Percentiles rank a stretch among this genome's conserved stretches.
These are phyloP conservation scores for Eumerus sabulonum DNA, from an alignment of 2,888 invertebrate species.

Conservation along the genomic window DNA sequence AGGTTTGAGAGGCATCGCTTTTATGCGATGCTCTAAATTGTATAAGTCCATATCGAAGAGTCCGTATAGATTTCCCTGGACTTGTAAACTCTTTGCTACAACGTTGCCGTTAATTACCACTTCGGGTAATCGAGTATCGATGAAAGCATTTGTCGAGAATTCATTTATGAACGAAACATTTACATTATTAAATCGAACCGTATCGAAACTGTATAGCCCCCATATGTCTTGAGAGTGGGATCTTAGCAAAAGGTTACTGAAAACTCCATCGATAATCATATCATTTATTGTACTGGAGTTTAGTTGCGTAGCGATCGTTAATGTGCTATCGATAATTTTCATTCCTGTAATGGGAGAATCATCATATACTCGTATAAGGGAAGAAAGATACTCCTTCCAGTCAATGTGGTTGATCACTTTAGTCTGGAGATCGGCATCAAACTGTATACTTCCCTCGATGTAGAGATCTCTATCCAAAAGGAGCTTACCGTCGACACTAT, in stretches of 20 bases:
- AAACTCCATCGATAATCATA: conserved; percentile 69
- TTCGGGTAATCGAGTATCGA: conserved; percentile 70
- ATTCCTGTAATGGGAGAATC: conserved; percentile 71
- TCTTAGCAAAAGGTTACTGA: conserved; percentile 72
- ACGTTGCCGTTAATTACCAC: conserved; percentile 71
- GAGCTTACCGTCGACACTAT: conserved; percentile 60
- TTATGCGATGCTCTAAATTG: conserved; percentile 40
- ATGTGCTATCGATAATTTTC: conserved; percentile 70
- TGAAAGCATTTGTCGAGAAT: conserved; percentile 66
- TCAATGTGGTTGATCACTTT: conserved; percentile 71
- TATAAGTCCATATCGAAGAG: conserved; percentile 41
- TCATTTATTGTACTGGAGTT: conserved; percentile 70
- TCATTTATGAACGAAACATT: conserved; percentile 72
- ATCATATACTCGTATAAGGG: conserved; percentile 71
- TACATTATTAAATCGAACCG: conserved; percentile 70
- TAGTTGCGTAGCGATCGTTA: conserved; percentile 71
- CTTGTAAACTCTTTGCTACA: conserved; percentile 68
- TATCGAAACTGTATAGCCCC: conserved; percentile 72
- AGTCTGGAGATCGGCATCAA: conserved; percentile 71
- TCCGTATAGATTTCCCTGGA: conserved; percentile 71
- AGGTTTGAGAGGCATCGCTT: conserved; percentile 16
- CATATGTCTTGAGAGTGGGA: conserved; percentile 72
- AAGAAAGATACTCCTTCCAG: conserved; percentile 71
- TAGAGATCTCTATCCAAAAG: conserved; percentile 74
- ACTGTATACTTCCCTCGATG: conserved; percentile 74